These are phyloP conservation scores for Acrobasis suavella DNA, from an alignment of 2,888 invertebrate genomes.

Conservation along the genomic window DNA sequence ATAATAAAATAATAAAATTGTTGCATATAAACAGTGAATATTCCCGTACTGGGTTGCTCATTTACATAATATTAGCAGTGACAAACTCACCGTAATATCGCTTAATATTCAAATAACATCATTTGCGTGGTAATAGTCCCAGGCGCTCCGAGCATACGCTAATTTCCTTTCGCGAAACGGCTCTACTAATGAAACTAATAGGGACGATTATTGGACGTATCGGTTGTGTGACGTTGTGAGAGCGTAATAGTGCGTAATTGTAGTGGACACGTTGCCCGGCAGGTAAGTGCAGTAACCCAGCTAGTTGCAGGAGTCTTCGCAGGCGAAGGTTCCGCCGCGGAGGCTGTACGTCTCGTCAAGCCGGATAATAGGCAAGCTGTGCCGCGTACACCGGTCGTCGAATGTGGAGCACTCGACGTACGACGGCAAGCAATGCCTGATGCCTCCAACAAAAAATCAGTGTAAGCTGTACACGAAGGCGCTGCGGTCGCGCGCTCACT, in stretches of 20 bases:
- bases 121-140: conserved; percentile 32
- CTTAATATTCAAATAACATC: conserved; percentile 33
- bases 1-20: conserved; percentile 9
- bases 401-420: conserved; percentile 75
- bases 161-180: conserved; percentile 33
- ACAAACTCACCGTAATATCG: conserved; percentile 28
- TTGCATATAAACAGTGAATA: conserved; percentile 23
- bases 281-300: conserved; percentile 64
- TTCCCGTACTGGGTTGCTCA: conserved; percentile 18
- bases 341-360: conserved; percentile 45
- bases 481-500: conserved; percentile 69
- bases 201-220: conserved; percentile 56
- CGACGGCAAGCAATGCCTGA: conserved; percentile 54
- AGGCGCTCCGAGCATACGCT: conserved; percentile 24
- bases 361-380: conserved; percentile 59
- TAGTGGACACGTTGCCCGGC: conserved; percentile 59
- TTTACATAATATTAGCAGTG: conserved; percentile 30
- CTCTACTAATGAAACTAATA: conserved; percentile 51
- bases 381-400: conserved; percentile 74
- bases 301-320: conserved; percentile 55
- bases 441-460: conserved; percentile 81
- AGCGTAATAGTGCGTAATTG: conserved; percentile 62
- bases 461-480: conserved; percentile 74
- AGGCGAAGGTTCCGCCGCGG: conserved; percentile 46
- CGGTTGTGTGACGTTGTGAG: conserved; percentile 50